Evolutionary conservation across 2,888 invertebrate genomes (phyloP), one percentile per base, ranked within the genome.

Genomic region (Clunio marinus): DNA sequence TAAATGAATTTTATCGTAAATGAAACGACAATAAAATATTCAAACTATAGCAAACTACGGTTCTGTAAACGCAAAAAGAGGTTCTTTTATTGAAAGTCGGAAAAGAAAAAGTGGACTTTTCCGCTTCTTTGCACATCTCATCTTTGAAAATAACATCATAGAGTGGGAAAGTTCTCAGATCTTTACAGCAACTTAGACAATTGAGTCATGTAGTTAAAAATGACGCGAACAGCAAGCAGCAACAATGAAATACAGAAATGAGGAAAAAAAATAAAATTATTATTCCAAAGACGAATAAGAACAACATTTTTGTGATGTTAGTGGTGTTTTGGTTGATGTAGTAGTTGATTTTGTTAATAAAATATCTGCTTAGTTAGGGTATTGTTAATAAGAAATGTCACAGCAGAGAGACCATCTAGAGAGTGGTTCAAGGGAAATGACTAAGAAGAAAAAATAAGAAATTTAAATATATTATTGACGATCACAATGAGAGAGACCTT

Each of bases 131-230:
- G 66, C 32, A 66, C 66, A 66, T 32, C 28, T 28, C n/a, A n/a
- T n/a, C n/a, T n/a, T n/a, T n/a, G 35, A 66, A 66, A 66, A 66
- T 66, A 66, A 66, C 65, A 65, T 8, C 55, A 66, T 66, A 66
- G 25, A 57, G 66, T 66, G 66, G 66, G 66, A 66, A 66, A 66
- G 66, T 66, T 66, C 66, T 66, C 66, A 66, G 66, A 66, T 66
- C 66, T 66, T 66, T 66, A 66, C 66, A 66, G 66, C 55, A 51
- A 66, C 55, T 66, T 66, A 66, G 45, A 66, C 66, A 66, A 66
- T 66, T 66, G 66, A 66, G 66, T 66, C 66, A 66, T 55, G 66
- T 66, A 55, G 66, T 66, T 66, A 66, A 66, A 66, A 66, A 32
- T 66, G 66, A 66, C 66, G 66, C 66, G 66, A 66, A 51, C 66